A percentile compares a stretch with the other conserved stretches of the same genome.
phyloP scores from a whole-genome alignment of 2,113 vertebrate genomes.

The Coryphaenoides rupestris region DNA sequence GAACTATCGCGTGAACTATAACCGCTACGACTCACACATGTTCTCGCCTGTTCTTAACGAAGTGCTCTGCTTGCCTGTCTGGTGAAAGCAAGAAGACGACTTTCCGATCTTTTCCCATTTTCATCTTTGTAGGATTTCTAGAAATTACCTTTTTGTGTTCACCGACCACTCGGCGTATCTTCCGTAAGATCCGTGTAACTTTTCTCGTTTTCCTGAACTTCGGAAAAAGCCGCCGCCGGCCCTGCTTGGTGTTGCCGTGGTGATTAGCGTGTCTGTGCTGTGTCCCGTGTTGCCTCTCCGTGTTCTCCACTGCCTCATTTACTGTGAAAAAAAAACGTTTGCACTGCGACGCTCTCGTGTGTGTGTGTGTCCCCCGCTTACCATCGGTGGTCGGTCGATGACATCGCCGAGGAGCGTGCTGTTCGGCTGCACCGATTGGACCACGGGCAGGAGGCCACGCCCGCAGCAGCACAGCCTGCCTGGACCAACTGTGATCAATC shows the following conservation, averaged over 20 bases:
- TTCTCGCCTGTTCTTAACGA: constrained; percentile 14
- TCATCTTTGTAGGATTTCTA: constrained; percentile 6
- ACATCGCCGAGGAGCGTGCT: constrained; percentile 51
- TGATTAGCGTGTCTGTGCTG: constrained; percentile 18
- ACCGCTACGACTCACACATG: not conserved
- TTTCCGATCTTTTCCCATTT: not conserved
- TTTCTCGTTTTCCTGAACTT: not conserved
- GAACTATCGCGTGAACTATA: not conserved
- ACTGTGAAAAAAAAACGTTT: constrained; percentile 62
- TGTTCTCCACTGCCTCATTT: constrained; percentile 44
- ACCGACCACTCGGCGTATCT: constrained; percentile 14
- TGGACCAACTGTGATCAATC: constrained; percentile 33
- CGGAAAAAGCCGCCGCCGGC: not conserved
- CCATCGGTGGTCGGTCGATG: constrained; percentile 33
- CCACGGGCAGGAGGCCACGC: constrained; percentile 26
- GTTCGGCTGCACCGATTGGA: constrained; percentile 25
- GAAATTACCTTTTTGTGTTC: constrained; percentile 16
- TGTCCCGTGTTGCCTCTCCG: constrained; percentile 22
- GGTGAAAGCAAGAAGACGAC: not conserved
- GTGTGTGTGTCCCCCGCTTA: constrained; percentile 44
- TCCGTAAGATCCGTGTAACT: constrained; percentile 25
- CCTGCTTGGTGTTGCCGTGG: constrained; percentile 22
- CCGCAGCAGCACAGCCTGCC: constrained; percentile 28
- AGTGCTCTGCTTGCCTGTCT: constrained; percentile 2
- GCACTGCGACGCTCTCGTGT: constrained; percentile 50